phyloP scores from a whole-genome alignment of 2,113 vertebrate genomes.

The Halichoerus grypus region DNA sequence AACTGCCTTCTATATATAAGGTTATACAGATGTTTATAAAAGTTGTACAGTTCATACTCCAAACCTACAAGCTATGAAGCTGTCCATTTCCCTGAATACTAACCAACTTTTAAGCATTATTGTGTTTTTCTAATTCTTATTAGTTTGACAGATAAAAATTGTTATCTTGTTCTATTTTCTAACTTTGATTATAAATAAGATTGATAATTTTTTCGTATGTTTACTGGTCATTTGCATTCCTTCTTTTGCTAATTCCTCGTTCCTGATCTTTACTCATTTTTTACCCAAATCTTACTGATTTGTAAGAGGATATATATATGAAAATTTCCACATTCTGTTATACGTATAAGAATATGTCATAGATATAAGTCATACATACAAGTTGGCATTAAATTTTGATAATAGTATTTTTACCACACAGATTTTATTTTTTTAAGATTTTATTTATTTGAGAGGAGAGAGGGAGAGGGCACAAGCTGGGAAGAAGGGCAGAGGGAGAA shows the following conservation, averaged over 20 bases:
- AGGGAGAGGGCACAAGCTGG: not conserved
- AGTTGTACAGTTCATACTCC: not conserved
- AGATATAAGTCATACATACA: not conserved
- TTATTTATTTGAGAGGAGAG: not conserved
- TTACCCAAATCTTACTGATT: not conserved
- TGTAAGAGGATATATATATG: not conserved
- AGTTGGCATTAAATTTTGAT: not conserved
- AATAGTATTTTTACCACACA: not conserved
- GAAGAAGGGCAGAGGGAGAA: not conserved
- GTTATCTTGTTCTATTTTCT: not conserved
- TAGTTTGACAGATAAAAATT: constrained; percentile 1
- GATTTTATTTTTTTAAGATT: not conserved
- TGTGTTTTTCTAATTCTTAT: not conserved
- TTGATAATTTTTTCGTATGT: not conserved
- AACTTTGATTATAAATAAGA: not conserved
- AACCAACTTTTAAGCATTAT: not conserved
- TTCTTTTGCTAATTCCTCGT: constrained; percentile 10
- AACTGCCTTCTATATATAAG: not conserved
- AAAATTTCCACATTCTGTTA: not conserved
- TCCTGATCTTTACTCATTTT: not conserved
- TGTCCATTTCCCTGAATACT: not conserved
- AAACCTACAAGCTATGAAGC: not conserved
- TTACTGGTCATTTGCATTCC: not conserved
- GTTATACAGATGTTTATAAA: not conserved
- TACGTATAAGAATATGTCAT: not conserved